phyloP scores from a whole-genome alignment of 2,797 vertebrate species.

The Chiroxiphia lanceolata region DNA sequence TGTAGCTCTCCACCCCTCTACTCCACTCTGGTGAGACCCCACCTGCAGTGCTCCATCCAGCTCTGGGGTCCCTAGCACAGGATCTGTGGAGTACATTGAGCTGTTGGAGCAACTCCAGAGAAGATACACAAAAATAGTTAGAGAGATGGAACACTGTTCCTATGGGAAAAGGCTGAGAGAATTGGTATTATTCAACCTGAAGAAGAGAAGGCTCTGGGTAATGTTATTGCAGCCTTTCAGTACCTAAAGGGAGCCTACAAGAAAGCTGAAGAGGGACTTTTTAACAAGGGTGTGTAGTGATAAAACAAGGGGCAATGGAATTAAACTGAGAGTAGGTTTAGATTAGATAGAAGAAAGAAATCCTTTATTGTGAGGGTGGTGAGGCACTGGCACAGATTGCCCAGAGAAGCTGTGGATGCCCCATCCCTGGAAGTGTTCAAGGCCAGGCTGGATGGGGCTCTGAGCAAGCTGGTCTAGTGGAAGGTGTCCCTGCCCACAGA shows the following conservation, averaged over 20 bases:
- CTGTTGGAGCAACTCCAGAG: neutral
- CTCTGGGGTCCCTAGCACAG: neutral
- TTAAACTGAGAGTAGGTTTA: neutral
- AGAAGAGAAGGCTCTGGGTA: neutral
- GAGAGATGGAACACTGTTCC: neutral
- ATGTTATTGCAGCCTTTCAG: neutral
- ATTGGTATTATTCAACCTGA: neutral
- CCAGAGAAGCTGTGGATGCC: neutral
- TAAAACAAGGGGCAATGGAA: neutral
- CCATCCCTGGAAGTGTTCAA: neutral
- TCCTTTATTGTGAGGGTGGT: neutral
- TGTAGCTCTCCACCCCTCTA: neutral
- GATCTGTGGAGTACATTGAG: neutral
- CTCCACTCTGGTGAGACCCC: neutral
- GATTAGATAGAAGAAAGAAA: neutral
- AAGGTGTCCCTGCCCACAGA: neutral
- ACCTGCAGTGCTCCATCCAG: neutral
- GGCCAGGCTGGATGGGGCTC: neutral
- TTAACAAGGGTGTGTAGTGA: neutral
- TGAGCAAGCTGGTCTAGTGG: neutral
- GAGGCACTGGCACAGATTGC: neutral
- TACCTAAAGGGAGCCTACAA: neutral
- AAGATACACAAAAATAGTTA: neutral
- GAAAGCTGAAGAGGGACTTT: neutral
- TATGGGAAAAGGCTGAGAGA: neutral